Base-by-base conservation (phyloP, 2,888 invertebrate genomes). In the Suillia variegata region DNA sequence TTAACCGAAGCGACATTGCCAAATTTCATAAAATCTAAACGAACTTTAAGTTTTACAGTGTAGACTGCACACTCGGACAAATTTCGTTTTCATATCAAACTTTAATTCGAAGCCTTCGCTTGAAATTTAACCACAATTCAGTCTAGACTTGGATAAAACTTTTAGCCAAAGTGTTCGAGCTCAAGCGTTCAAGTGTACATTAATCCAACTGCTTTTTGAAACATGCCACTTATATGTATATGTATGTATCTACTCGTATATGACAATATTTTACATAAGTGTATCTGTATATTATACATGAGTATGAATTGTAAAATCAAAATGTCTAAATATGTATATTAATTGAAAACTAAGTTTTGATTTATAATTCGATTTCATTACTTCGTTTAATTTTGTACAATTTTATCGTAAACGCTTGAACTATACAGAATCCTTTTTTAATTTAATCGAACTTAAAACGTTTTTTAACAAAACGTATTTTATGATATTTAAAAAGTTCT, bases 321-420 rank as follows among this genome's bases (percentile, higher is more conserved):
- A 31, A 26, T 54, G 47, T 58, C 48, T 54, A 15, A 52, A 31
- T 42, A 21, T 47, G 15, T 33, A 24, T 26, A 12, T 42, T 53
- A 22, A 53, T 10, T 42, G 53, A 12, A 24, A 26, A n/a, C 26
- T 58, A 22, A n/a, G 26, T 54, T 55, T 53, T 26, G 1, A 48
- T n/a, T n/a, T n/a, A n/a, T n/a, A n/a, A 49, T 45, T 54, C 55
- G 4, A 51, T 24, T 42, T 17, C n/a, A 34, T 17, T n/a, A 45
- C 22, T 13, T 15, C 48, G 33, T 12, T 45, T 34, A n/a, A 38
- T 38, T 38, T 38, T 13, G 38, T 38, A n/a, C 15, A 10, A 65
- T 63, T 58, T 56, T 61, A 62, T 58, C 61, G 59, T 63, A 56
- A 56, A 60, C 55, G 64, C 66, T 63, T 66, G 62, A 42, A 62